phyloP scores from a whole-genome alignment of 2,113 vertebrate species.

The Urocolius indicus region DNA sequence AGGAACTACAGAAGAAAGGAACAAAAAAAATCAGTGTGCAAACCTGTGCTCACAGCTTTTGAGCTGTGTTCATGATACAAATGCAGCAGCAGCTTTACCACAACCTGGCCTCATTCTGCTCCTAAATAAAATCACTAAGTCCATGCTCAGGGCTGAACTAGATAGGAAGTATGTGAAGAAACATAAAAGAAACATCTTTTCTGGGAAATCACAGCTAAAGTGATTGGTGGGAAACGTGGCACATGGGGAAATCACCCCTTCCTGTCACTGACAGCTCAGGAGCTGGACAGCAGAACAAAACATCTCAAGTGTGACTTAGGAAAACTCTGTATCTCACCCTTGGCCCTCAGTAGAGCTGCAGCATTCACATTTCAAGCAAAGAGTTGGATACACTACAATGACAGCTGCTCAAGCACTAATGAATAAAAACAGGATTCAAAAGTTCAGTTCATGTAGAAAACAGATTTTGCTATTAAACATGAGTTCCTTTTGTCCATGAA shows the following conservation, averaged over 20 bases:
- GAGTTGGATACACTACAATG: not conserved
- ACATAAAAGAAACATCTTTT: not conserved
- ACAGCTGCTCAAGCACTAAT: not conserved
- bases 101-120: not conserved
- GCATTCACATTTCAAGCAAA: not conserved
- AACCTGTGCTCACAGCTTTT: not conserved
- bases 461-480: not conserved
- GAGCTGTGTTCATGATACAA: not conserved
- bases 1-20: too few species aligned
- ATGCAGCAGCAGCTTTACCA: not conserved
- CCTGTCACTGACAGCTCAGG: not conserved
- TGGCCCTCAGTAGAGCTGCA: not conserved
- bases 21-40: not conserved
- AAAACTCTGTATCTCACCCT: not conserved
- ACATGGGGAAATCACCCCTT: not conserved
- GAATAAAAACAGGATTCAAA: not conserved
- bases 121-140: not conserved
- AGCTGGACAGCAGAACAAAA: not conserved
- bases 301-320: not conserved
- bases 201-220: not conserved
- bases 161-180: not conserved
- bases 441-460: not conserved
- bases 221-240: accelerated
- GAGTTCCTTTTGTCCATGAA: not conserved
- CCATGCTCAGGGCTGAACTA: not conserved